Evolutionary conservation across 1,140 invertebrate species (phyloP), one percentile per base, ranked within the genome.

Genomic region (Tachypleus tridentatus): DNA sequence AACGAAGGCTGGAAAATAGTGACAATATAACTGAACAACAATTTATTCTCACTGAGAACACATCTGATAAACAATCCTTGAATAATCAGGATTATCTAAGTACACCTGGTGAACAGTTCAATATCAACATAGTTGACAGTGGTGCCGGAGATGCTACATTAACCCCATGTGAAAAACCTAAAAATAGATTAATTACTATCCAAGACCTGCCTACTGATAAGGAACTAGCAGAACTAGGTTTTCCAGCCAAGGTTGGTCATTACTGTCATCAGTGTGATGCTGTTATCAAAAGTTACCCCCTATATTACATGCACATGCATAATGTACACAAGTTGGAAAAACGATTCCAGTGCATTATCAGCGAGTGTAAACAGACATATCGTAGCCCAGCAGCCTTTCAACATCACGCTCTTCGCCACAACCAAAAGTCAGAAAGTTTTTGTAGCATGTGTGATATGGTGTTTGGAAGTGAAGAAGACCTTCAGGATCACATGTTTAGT

Each of bases 261-360:
- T 73, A 72, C 62, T 73, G 72, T 64, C 69, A 70, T 57, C 62
- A 71, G 10, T 73, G 72, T 65, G 72, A 73, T 60, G 64, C 66
- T 29, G 69, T 73, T 49, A 72, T 73, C 49, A 73, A 73, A 64
- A 72, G 69, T 62, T 73, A 73, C 64, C 62, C 64, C 5, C 57
- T 73, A 4, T 73, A 66, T 66, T 73, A 73, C 63, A 56, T 73
- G n/a, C 72, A 73, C 50, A 73, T 73, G 72, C 64, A 70, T 58
- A 73, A 73, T 63, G 57, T 73, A 8, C 72, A 73, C 63, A 66
- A 70, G 9, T 50, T 73, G 57, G 67, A 72, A 48, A 73, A 73
- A 64, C 51, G 67, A 9, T 73, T 72, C 62, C 69, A 72, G 59
- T 73, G 72, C 58, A 68, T 71, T 56, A 70, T 73, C 48, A 70